Percentiles rank a stretch among this genome's conserved stretches.
Conservation (phyloP, 2,797 vertebrate genomes). For the Furcifer pardalis region DNA sequence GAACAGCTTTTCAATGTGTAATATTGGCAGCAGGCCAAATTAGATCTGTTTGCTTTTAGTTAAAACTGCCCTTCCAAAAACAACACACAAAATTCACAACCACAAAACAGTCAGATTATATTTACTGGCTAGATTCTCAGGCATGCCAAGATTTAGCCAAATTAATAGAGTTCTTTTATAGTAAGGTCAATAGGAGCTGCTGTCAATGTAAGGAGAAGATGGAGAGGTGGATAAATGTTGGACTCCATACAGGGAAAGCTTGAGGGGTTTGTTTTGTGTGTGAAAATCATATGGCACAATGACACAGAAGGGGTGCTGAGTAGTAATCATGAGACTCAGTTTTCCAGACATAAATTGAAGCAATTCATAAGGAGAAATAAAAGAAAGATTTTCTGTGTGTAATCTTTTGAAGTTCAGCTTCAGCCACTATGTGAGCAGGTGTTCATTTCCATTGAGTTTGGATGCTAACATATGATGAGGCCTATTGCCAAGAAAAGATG, state of each 20-base stretch:
- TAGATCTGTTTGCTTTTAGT: background rate
- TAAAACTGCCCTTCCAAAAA: background rate
- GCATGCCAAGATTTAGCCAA: background rate
- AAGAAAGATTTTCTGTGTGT: background rate
- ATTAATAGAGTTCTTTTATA: slow-evolving; percentile 2
- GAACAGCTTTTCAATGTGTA: slow-evolving; percentile 4
- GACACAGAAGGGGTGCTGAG: background rate
- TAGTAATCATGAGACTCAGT: background rate
- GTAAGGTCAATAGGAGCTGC: background rate
- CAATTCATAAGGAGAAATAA: background rate
- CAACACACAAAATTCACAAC: too few relatives aligned
- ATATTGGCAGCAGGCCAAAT: background rate
- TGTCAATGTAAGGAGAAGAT: background rate
- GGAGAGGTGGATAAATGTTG: background rate
- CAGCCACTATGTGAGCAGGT: background rate
- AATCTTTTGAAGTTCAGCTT: background rate
- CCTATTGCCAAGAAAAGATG: too few relatives aligned
- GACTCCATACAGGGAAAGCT: background rate
- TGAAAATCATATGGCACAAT: background rate
- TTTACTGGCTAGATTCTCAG: background rate
- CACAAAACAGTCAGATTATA: background rate
- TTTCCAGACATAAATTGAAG: background rate
- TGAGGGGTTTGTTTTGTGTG: too few relatives aligned
- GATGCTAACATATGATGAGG: background rate
- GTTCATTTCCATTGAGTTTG: background rate